These are phyloP conservation scores for Zelleria hepariella DNA, from an alignment of 2,888 invertebrate species.

Conservation along the genomic window DNA sequence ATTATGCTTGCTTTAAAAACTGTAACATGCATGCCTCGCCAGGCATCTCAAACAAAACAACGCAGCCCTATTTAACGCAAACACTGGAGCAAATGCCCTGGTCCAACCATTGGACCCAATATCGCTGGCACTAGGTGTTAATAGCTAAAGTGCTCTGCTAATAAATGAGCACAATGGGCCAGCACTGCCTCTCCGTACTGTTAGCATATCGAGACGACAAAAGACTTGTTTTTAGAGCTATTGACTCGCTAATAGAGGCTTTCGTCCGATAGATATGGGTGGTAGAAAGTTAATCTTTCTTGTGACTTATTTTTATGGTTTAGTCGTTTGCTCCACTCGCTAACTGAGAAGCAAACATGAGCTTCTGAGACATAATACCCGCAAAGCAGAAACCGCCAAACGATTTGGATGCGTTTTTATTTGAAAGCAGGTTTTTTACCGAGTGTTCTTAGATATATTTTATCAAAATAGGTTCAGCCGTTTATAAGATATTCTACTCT, in stretches of 20 bases:
- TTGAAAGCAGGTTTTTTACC: too few species aligned
- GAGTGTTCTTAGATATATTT: too few species aligned
- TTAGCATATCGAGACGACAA: conserved; percentile 44
- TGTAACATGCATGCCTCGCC: too few species aligned
- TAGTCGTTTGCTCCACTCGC: too few species aligned
- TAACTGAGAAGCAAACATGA: too few species aligned
- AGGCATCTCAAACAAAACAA: too few species aligned
- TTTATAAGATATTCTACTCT: too few species aligned
- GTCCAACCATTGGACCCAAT: neutral
- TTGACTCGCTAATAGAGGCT: conserved; percentile 43
- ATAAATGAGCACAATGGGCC: conserved; percentile 34
- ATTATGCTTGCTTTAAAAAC: too few species aligned
- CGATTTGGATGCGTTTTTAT: too few species aligned
- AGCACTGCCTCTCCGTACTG: conserved; percentile 31
- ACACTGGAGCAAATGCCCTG: neutral
- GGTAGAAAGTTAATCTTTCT: neutral
- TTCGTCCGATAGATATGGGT: conserved; percentile 22
- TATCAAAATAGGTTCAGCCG: too few species aligned
- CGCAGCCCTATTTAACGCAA: neutral
- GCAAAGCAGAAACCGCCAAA: too few species aligned
- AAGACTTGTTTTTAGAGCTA: conserved; percentile 36
- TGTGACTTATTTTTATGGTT: neutral
- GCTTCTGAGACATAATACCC: too few species aligned
- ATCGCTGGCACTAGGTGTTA: conserved; percentile 35
- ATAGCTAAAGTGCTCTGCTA: conserved; percentile 57